Evolutionary conservation across 1,140 invertebrate species (phyloP).

Genomic region (Venturia canescens): DNA sequence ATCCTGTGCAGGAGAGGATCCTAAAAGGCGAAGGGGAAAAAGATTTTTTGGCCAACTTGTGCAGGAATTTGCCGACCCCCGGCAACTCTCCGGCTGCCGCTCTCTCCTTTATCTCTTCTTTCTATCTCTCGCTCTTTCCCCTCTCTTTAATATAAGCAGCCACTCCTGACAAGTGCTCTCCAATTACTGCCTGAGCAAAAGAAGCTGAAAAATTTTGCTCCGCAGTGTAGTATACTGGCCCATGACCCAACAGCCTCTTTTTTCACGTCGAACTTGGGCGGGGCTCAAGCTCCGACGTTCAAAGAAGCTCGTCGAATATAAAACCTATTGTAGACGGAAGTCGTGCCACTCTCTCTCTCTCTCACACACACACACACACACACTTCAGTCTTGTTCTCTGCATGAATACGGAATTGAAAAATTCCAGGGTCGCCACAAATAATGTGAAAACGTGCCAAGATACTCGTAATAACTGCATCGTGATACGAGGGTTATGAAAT

Average conservation of each 20-base stretch:
- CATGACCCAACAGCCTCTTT: slow-evolving; percentile 19
- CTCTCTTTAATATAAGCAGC: slow-evolving; percentile 48
- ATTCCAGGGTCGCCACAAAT: background rate
- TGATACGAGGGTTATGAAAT: background rate
- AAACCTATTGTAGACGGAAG: background rate
- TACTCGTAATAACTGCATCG: background rate
- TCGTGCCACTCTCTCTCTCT: background rate
- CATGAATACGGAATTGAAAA: background rate
- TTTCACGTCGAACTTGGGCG: slow-evolving; percentile 29
- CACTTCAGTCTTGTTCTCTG: background rate
- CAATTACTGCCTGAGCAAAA: slow-evolving; percentile 47
- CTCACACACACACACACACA: no score
- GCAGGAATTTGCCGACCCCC: slow-evolving; percentile 9
- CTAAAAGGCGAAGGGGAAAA: background rate
- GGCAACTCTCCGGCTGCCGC: background rate
- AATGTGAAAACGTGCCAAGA: background rate
- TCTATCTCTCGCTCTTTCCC: background rate
- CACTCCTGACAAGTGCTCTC: slow-evolving; percentile 47
- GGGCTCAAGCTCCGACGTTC: slow-evolving; percentile 24
- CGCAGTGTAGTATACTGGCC: slow-evolving; percentile 35
- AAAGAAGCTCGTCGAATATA: slow-evolving; percentile 36
- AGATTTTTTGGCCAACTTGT: slow-evolving; percentile 40
- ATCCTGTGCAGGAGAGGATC: background rate
- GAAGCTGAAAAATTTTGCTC: slow-evolving; percentile 40
- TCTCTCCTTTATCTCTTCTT: background rate